These are phyloP conservation scores for Thaumatotibia leucotreta DNA, from an alignment of 1,140 invertebrate species.

Conservation along the genomic window DNA sequence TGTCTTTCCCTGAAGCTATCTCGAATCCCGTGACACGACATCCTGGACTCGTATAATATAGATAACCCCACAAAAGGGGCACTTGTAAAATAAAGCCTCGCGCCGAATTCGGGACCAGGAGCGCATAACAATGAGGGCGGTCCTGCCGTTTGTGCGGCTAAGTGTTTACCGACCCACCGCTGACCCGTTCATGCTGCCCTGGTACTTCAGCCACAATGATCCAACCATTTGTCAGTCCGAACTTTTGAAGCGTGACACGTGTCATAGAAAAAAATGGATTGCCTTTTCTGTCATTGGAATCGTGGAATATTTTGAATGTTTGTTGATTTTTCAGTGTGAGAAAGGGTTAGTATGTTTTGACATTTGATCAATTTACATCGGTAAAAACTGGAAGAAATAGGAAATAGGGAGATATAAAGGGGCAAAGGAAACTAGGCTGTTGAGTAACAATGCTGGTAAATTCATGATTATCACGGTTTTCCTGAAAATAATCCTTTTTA, in stretches of 20 bases:
- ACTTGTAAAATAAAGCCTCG: conserved; percentile 3
- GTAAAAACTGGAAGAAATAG: no score
- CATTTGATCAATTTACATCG: no score
- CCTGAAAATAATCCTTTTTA: no score
- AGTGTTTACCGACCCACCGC: conserved; percentile 6
- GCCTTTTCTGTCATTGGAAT: not conserved
- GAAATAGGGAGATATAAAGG: no score
- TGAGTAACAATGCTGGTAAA: no score
- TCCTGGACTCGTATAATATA: no score
- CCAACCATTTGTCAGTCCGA: not conserved
- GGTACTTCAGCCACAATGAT: not conserved
- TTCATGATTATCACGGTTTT: no score
- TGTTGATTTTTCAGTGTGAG: not conserved
- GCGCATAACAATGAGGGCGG: not conserved
- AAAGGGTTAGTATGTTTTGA: not conserved
- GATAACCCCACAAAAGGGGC: not conserved
- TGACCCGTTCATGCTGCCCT: conserved; percentile 4
- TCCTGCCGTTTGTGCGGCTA: not conserved
- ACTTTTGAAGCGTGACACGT: not conserved
- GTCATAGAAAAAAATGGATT: not conserved
- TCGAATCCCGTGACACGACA: not conserved
- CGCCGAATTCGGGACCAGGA: not conserved
- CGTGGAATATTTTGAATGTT: not conserved
- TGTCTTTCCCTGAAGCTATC: no score
- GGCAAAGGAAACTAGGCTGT: no score